A percentile compares a stretch with the other conserved stretches of the same genome.
phyloP scores from a whole-genome alignment of 53 echinoderm and acorn worm genomes.

The Holothuria leucospilota region DNA sequence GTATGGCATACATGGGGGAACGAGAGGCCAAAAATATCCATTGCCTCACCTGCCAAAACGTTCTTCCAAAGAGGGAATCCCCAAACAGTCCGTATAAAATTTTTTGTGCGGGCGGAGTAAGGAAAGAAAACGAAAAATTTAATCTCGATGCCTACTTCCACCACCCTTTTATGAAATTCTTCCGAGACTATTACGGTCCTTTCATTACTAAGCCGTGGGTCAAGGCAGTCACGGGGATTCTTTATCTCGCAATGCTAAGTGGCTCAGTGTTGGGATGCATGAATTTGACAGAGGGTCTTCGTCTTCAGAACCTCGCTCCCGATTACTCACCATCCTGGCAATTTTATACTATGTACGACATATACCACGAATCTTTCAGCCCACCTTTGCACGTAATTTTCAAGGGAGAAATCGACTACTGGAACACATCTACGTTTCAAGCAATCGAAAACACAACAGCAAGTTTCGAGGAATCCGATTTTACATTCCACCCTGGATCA shows the following conservation, averaged over 20 bases:
- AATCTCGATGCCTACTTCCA: constrained; percentile 67
- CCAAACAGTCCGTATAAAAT: constrained; percentile 63
- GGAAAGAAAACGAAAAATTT: constrained; percentile 24
- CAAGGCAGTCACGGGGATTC: constrained; percentile 57
- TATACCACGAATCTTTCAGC: constrained; percentile 78
- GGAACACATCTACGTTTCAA: constrained; percentile 64
- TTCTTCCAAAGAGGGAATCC: constrained; percentile 63
- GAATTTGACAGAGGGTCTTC: constrained; percentile 81
- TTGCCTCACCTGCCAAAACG: constrained; percentile 64
- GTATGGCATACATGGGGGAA: constrained; percentile 75
- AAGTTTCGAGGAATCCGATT: constrained; percentile 63
- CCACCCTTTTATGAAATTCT: constrained; percentile 94
- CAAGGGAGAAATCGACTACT: constrained; percentile 75
- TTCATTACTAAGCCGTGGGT: constrained; percentile 80
- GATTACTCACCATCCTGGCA: constrained; percentile 85
- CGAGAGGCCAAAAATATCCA: constrained; percentile 73
- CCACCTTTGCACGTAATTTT: constrained; percentile 82
- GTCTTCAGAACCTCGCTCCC: constrained; percentile 85
- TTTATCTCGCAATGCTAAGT: constrained; percentile 66
- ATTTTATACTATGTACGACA: constrained; percentile 81
- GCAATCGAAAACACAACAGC: constrained; percentile 67
- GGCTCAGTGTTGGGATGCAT: constrained; percentile 89
- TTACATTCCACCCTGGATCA: constrained; percentile 52
- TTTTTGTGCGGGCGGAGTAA: constrained; percentile 78
- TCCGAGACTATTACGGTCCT: constrained; percentile 88